These are phyloP conservation scores for Alexandromys fortis DNA, from an alignment of 2,113 vertebrate genomes.

Conservation along the genomic window DNA sequence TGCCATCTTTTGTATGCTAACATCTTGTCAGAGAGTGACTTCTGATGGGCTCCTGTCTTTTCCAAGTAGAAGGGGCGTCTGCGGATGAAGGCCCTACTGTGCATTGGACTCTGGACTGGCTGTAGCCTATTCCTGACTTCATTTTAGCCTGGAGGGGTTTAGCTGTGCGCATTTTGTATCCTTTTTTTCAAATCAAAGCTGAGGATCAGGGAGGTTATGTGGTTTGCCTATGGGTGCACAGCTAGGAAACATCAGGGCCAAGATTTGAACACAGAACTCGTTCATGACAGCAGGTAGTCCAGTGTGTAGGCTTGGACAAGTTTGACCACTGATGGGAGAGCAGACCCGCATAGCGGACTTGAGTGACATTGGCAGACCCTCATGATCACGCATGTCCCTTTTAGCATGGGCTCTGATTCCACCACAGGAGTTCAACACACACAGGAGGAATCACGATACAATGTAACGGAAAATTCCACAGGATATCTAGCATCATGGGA, in stretches of 20 bases:
- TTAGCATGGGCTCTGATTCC: background rate
- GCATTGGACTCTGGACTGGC: background rate
- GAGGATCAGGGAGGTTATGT: background rate
- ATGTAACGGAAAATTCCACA: background rate
- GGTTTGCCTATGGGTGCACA: background rate
- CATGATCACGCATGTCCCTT: background rate
- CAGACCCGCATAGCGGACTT: rapidly evolving
- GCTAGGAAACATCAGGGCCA: background rate
- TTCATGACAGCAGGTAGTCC: background rate
- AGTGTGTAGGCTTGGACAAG: background rate
- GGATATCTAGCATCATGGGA: no score
- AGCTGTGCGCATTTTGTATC: background rate
- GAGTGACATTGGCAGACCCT: background rate
- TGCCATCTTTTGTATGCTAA: background rate
- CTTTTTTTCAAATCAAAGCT: background rate
- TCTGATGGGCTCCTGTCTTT: background rate
- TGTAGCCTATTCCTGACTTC: background rate
- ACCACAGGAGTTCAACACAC: background rate
- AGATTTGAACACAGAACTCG: background rate
- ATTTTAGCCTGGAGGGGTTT: background rate
- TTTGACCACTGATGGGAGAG: rapidly evolving
- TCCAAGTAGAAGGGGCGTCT: background rate
- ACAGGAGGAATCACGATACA: no score
- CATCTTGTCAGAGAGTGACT: background rate
- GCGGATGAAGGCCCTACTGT: background rate